Conservation (phyloP, 1,140 invertebrate species). For the Magallana angulata region DNA sequence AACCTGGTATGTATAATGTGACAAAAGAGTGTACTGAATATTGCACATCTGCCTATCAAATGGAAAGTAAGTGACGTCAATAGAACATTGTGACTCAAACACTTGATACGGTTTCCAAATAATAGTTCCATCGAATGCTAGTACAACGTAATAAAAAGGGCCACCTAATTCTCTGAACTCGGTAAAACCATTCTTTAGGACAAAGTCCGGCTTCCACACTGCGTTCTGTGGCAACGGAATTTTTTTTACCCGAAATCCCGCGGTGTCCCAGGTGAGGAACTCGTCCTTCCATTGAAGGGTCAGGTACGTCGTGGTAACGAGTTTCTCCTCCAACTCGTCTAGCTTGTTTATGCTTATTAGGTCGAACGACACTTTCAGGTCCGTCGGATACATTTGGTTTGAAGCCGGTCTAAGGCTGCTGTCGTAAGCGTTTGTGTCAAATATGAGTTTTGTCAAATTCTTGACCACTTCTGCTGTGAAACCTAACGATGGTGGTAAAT, state of each 20-base stretch:
- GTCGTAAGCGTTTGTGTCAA: conserved; percentile 42
- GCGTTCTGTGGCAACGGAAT: conserved; percentile 42
- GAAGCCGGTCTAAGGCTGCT: conserved; percentile 39
- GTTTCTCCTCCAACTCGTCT: conserved; percentile 47
- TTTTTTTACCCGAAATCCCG: conserved; percentile 2
- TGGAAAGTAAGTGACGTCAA: conserved; percentile 49
- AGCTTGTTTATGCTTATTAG: conserved; percentile 43
- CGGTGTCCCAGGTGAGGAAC: conserved; percentile 49
- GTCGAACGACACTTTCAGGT: conserved; percentile 37
- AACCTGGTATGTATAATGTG: background rate
- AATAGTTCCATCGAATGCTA: conserved; percentile 34
- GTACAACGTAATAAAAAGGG: conserved; percentile 34
- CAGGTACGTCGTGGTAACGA: conserved; percentile 43
- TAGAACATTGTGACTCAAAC: conserved; percentile 25
- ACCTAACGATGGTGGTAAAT: too few species aligned
- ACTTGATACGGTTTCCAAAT: conserved; percentile 53
- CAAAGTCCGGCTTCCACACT: conserved; percentile 57
- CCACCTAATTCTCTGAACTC: too few species aligned
- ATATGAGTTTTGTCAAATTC: background rate
- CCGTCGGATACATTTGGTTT: background rate
- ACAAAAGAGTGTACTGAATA: conserved; percentile 55
- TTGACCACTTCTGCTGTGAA: background rate
- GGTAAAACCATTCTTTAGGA: background rate
- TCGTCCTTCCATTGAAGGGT: conserved; percentile 52
- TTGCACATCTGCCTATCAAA: conserved; percentile 58